Percentiles rank a stretch among this genome's conserved stretches.
These are phyloP conservation scores for Hypocryptadius cinnamomeus DNA, from an alignment of 2,113 vertebrate species.

Conservation along the genomic window DNA sequence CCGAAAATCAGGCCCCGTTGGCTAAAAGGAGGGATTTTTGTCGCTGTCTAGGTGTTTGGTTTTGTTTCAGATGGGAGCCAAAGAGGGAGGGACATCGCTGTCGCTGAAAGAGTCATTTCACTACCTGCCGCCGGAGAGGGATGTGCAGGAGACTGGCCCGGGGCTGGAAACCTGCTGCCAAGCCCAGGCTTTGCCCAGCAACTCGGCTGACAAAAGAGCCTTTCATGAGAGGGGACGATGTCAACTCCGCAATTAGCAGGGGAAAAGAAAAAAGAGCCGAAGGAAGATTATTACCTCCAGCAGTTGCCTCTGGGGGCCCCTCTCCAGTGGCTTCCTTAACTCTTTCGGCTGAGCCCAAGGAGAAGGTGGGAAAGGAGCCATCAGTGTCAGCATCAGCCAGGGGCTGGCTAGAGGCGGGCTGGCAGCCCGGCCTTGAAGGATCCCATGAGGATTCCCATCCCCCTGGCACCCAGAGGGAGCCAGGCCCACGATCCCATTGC, in stretches of 20 bases:
- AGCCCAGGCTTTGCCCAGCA: conserved; percentile 3
- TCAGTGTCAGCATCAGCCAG: not conserved
- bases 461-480: not conserved
- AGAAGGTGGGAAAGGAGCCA: not conserved
- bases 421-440: not conserved
- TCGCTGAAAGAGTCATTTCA: not conserved
- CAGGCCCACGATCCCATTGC: not conserved
- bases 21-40: not conserved
- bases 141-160: not conserved
- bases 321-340: not conserved
- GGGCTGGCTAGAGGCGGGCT: not conserved
- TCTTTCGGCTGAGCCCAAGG: not conserved
- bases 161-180: conserved; percentile 25
- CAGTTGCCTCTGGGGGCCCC: not conserved
- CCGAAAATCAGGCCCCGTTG: not conserved
- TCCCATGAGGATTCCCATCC: rapidly evolving
- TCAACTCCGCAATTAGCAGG: conserved; percentile 43
- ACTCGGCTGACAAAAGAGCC: conserved; percentile 55
- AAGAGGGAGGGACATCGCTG: not conserved
- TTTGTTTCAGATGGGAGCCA: not conserved
- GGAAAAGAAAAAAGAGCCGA: conserved; percentile 1
- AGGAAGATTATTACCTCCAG: conserved; percentile 55
- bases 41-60: not conserved
- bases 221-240: conserved; percentile 57
- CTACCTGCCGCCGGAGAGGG: not conserved